Base-by-base conservation (phyloP, 2,113 vertebrate species). In the Balaenoptera acutorostrata region DNA sequence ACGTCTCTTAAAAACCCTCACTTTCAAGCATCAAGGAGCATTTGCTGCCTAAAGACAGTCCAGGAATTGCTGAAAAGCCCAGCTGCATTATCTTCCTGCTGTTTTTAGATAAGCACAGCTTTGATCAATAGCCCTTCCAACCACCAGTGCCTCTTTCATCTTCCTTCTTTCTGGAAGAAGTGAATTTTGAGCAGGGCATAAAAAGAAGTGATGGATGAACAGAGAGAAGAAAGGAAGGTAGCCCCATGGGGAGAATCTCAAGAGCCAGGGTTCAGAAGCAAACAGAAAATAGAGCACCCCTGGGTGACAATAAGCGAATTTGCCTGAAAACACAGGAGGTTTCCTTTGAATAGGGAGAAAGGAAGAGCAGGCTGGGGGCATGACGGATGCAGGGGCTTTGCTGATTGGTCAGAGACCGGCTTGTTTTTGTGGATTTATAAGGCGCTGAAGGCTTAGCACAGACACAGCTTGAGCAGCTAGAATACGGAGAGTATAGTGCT, bases 151-250 rank as follows among this genome's bases (percentile, higher is more conserved):
- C 41, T 39, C 55, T 59, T 49, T 88, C 49, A 31, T 90, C 69
- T 80, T 18, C 64, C 31, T 4, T 36, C 71, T 74, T 68, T 84
- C 69, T 55, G 39, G 33, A 57, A 66, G 86, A 80, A 39, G 61
- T 49, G 41, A 39, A 91, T 85, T 92, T 86, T 88, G 95, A 89
- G 33, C 72, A 97, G 63, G 44, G 23, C 74, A 61, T 87, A 39
- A 78, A 85, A 66, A 84, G 46, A 49, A 44, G 44, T 55, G 69
- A 59, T 1, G 18, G 77, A 10, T 39, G 21, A 59, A 33, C 69
- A 69, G 57, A 55, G n/a, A 84, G 64, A 85, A 69, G 52, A 57
- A 87, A 61, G 77, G 61, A 84, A 72, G 33, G 20, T 7, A 5
- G 39, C 13, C 15, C 39, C 2, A 0, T 0, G 10, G 25, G 41